Evolutionary conservation across 1,140 invertebrate species (phyloP).

Genomic region (Cotesia glomerata): DNA sequence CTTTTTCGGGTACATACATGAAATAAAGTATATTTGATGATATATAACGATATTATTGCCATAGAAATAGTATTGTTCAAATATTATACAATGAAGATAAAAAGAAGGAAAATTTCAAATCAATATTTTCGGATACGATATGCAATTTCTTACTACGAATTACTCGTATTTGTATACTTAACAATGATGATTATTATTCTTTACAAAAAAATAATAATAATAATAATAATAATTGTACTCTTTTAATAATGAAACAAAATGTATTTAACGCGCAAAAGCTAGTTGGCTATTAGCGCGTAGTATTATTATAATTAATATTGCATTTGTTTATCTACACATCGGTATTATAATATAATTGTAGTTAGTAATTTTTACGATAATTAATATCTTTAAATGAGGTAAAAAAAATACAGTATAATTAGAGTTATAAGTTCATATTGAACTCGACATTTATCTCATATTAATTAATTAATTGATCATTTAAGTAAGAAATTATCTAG

Average conservation of each 20-base stretch:
- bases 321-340: not conserved
- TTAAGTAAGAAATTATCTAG: not conserved
- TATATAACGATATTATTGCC: not conserved
- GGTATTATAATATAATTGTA: conserved; percentile 1
- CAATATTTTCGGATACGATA: conserved; percentile 27
- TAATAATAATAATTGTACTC: not conserved
- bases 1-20: not conserved
- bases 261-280: not conserved
- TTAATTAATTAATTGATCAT: not conserved
- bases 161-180: conserved; percentile 13
- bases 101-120: conserved; percentile 12
- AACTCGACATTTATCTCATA: not conserved
- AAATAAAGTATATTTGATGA: not conserved
- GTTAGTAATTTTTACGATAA: not conserved
- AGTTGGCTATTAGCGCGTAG: not conserved
- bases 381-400: not conserved
- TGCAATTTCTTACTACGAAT: conserved; percentile 22
- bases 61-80: not conserved
- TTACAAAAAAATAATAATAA: conserved; percentile 4
- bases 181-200: not conserved
- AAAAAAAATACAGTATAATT: not conserved
- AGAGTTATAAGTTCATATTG: not conserved
- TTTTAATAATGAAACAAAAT: not conserved
- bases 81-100: not conserved
- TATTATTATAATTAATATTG: not conserved